phyloP scores from a whole-genome alignment of 2,113 vertebrate species.

The Tragelaphus imberbis region DNA sequence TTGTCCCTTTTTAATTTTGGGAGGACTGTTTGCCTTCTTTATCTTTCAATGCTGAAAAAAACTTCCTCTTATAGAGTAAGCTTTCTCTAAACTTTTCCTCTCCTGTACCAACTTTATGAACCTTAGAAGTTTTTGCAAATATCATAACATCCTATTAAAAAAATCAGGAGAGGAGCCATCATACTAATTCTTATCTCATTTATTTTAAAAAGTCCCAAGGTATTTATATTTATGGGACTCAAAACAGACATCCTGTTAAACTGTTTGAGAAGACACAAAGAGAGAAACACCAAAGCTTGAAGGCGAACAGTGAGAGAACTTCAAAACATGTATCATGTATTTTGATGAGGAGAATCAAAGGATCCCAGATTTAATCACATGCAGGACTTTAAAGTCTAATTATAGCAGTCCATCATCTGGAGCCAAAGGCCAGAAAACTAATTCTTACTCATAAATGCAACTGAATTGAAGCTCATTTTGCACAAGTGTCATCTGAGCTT shows the following conservation, averaged over 20 bases:
- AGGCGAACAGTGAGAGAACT: not conserved
- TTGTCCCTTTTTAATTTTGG: constrained; percentile 37
- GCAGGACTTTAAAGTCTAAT: constrained; percentile 49
- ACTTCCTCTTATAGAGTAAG: not conserved
- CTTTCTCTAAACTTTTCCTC: not conserved
- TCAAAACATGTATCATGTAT: not conserved
- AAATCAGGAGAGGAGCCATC: not conserved
- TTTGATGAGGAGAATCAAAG: constrained; percentile 49
- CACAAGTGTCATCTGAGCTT: not conserved
- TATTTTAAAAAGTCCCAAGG: not conserved
- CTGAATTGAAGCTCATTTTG: constrained; percentile 22
- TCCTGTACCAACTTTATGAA: not conserved
- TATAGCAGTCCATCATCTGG: constrained; percentile 39
- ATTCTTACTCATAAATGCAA: constrained; percentile 27
- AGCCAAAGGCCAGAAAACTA: constrained; percentile 60
- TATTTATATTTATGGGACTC: constrained; percentile 43
- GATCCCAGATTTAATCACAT: constrained; percentile 49
- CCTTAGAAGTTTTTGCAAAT: not conserved
- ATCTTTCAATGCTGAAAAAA: not conserved
- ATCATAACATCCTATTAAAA: not conserved
- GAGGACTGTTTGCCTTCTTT: not conserved
- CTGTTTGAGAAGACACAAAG: not conserved
- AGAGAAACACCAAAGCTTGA: not conserved
- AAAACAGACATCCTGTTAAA: constrained; percentile 41
- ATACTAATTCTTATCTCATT: constrained; percentile 35